phyloP scores from a whole-genome alignment of 2,113 vertebrate genomes.

The Poeciliopsis occidentalis region DNA sequence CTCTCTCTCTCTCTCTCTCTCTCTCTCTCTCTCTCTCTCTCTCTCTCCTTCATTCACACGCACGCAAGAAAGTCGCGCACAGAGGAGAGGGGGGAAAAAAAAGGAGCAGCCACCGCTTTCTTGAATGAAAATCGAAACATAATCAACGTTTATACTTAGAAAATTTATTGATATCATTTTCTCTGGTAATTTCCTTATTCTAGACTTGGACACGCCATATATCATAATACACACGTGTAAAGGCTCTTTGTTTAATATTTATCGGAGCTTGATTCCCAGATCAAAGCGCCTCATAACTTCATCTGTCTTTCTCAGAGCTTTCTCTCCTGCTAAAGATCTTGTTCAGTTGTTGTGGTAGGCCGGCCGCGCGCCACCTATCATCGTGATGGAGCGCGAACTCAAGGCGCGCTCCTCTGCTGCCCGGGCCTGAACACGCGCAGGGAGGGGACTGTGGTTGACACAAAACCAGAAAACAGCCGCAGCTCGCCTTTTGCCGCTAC shows the following conservation, averaged over 20 bases:
- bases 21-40: constrained; percentile 10
- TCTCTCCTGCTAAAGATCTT: constrained; percentile 80
- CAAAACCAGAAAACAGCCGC: constrained; percentile 40
- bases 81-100: constrained; percentile 63
- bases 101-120: constrained; percentile 89
- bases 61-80: constrained; percentile 32
- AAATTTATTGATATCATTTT: constrained; percentile 99
- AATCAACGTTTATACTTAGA: constrained; percentile 99
- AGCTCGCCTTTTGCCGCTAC: too few relatives aligned
- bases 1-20: too few relatives aligned
- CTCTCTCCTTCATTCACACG: constrained; percentile 37
- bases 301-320: constrained; percentile 92
- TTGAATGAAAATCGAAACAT: constrained; percentile 99
- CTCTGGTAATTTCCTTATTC: constrained; percentile 99
- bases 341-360: constrained; percentile 76
- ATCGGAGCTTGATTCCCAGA: constrained; percentile 99
- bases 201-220: constrained; percentile 96
- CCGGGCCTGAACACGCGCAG: constrained; percentile 19
- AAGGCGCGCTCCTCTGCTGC: constrained; percentile 38
- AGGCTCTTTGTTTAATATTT: constrained; percentile 98
- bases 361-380: constrained; percentile 66
- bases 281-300: constrained; percentile 99
- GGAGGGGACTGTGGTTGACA: constrained; percentile 39
- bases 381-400: constrained; percentile 67
- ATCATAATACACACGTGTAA: constrained; percentile 97